Evolutionary conservation across 2,888 invertebrate species (phyloP).

Genomic region (Parnassius mnemosyne): DNA sequence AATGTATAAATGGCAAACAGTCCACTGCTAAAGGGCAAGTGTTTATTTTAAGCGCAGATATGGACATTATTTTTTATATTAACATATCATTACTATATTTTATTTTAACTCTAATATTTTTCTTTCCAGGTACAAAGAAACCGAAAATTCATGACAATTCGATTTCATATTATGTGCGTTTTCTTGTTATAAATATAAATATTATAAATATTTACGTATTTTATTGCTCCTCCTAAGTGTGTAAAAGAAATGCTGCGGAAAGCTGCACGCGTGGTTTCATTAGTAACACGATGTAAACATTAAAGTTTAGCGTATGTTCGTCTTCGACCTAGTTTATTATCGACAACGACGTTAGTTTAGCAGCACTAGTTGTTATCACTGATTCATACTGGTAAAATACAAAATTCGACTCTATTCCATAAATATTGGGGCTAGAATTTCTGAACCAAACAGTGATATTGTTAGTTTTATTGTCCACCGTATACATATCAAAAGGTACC

Average conservation of each 20-base stretch:
- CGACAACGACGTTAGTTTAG: conserved; percentile 20
- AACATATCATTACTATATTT: too few relatives aligned
- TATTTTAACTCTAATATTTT: conserved; percentile 23
- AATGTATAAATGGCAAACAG: too few relatives aligned
- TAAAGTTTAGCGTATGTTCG: conserved; percentile 9
- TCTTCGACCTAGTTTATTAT: conserved; percentile 27
- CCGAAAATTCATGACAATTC: conserved; percentile 83
- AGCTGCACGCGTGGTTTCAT: conserved; percentile 10
- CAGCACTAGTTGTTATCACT: conserved; percentile 23
- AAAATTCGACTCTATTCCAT: conserved; percentile 9
- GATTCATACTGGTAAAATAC: neutral
- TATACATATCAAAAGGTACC: conserved; percentile 50
- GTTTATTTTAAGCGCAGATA: too few relatives aligned
- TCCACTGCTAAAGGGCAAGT: too few relatives aligned
- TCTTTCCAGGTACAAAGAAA: conserved; percentile 84
- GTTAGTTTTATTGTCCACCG: conserved; percentile 22
- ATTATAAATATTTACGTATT: neutral
- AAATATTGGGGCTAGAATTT: conserved; percentile 1
- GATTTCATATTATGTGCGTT: neutral
- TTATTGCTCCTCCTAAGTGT: neutral
- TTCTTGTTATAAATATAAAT: neutral
- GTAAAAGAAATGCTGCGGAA: neutral
- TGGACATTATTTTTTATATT: too few relatives aligned
- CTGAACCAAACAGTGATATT: conserved; percentile 7
- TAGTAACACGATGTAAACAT: conserved; percentile 14